Conservation (phyloP, 1,140 invertebrate genomes). For the Orussus abietinus region DNA sequence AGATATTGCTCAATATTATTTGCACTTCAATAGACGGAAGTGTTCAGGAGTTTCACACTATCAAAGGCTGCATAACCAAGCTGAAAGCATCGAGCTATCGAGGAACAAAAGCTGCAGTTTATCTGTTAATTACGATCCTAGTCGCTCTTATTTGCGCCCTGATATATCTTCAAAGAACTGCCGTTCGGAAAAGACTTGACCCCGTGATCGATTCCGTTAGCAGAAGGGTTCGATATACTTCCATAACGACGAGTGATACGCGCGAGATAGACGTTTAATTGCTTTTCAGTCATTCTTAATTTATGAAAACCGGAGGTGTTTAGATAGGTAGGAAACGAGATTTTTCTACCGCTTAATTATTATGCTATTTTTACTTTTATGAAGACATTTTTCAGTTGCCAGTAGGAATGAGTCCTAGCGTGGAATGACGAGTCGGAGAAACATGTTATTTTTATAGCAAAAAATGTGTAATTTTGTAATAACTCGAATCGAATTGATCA, state of each 20-base stretch:
- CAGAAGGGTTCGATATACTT: conserved; percentile 71
- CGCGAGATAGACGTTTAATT: conserved; percentile 49
- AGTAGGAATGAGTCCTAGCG: too few relatives aligned
- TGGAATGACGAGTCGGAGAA: too few relatives aligned
- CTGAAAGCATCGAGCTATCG: conserved; percentile 36
- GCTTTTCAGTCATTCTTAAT: too few relatives aligned
- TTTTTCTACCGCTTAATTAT: too few relatives aligned
- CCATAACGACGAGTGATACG: conserved; percentile 57
- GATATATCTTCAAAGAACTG: conserved; percentile 60
- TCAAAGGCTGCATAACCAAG: conserved; percentile 31
- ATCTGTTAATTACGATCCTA: conserved; percentile 57
- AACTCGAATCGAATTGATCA: too few relatives aligned
- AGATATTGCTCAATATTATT: conserved; percentile 36
- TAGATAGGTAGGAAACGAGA: too few relatives aligned
- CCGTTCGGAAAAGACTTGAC: conserved; percentile 57
- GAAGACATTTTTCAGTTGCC: too few relatives aligned
- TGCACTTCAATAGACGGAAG: conserved; percentile 33
- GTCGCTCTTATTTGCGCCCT: conserved; percentile 55
- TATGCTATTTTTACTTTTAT: too few relatives aligned
- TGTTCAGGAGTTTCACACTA: too few relatives aligned
- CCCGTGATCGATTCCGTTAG: conserved; percentile 65
- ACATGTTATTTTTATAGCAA: too few relatives aligned
- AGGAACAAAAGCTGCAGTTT: conserved; percentile 56
- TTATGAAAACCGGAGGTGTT: too few relatives aligned
- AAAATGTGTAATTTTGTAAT: too few relatives aligned